Evolutionary conservation across 2,113 vertebrate species (phyloP), one percentile per base, ranked within the genome.

Genomic region (Seriola dumerili): DNA sequence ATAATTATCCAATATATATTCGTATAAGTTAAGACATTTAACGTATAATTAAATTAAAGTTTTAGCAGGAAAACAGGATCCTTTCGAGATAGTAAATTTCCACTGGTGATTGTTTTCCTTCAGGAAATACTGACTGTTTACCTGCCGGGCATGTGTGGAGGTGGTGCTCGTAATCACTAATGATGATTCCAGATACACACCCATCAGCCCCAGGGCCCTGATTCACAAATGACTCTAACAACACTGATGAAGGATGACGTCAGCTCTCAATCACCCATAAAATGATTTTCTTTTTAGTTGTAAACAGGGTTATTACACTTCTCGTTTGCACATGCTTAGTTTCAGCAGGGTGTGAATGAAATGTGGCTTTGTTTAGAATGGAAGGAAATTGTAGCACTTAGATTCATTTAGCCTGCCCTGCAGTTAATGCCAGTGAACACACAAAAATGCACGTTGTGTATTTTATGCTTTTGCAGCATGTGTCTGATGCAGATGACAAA

Each of bases 181-280:
- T 62, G 54, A 66, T 34, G 5, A 75, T 23, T 59, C 59, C 66
- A 57, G 57, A n/a, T 44, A 66, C 29, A 70, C 63, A 19, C 63
- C 75, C 58, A 74, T 38, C 55, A 58, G 64, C 62, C 75, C 58
- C 16, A 10, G 36, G 40, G 50, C 52, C 44, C 75, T n/a, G 71
- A 52, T 46, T 76, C 57, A 68, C 73, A 68, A 32, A 62, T 54
- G 57, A 42, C 62, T 68, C 13, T 2, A 63, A 10, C 57, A 8
- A 23, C 62, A 19, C 52, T 25, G 23, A 74, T 55, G 13, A 34
- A 32, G 7, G 25, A 59, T 79, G 44, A 69, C 63, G 8, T 83
- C 71, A 72, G 7, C 46, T 68, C 85, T 58, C 40, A 52, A 8
- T 44, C 40, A 38, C 54, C 40, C 3, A 8, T 68, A 1, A 42